Evolutionary conservation across 1,140 invertebrate genomes (phyloP), one percentile per base, ranked within the genome.

Genomic region (Aphidius ervi): DNA sequence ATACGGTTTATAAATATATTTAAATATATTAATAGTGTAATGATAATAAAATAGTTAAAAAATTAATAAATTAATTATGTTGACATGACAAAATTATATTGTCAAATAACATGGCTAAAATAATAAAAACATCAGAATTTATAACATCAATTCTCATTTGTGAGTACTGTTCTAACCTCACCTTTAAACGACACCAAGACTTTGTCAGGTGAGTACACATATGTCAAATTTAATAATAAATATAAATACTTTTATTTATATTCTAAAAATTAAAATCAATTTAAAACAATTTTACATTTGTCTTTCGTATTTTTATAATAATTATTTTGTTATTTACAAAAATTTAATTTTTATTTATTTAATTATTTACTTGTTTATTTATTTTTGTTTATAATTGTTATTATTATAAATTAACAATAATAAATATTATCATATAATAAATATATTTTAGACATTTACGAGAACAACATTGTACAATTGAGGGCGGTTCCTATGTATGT

Each of bases 401-500:
- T 31, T 3, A 31, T 3, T 31, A 31, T 31, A 31, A 31, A 31
- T 31, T 31, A 31, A 31, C 4, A 16, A 16, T 16, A 16, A 16
- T 16, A 16, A 16, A 31, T 31, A 31, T 31, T 31, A 31, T 23
- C 3, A 23, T n/a, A 23, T 31, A 1, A 31, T 31, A 31, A 31
- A 31, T 16, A 16, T 16, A 7, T 74, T 75, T 58, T 72, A 91
- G 90, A 58, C 94, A 96, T 79, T 79, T 96, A 61, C 81, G 90
- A 64, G 86, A 88, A 56, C 84, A 86, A 60, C 94, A 96, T 71
- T 94, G 92, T 74, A 87, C 88, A 6, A 87, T 87, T 68, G 93
- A 95, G 80, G 93, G 93, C 63, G 92, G 92, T 45, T 93, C 92
- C 6, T 92, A 87, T 76, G 86, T 95, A 8, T 96, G 93, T 74